Evolutionary conservation across 2,888 invertebrate genomes (phyloP).

Genomic region (Caenorhabditis sinica): DNA sequence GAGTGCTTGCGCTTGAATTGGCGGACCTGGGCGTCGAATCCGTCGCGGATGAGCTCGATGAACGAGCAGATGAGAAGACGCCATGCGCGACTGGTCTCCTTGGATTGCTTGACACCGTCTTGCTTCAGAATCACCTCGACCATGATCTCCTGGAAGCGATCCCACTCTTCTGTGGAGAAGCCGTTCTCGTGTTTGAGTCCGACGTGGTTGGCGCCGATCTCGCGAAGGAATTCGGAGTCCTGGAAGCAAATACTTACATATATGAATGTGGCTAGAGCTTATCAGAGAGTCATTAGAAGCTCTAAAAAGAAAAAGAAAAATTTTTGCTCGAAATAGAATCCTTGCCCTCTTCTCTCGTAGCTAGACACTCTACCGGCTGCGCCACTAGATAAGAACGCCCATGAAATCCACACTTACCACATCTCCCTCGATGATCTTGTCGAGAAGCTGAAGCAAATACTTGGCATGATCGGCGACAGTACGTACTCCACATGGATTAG

Average conservation of each 20-base stretch:
- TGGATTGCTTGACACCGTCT: slow-evolving; percentile 81
- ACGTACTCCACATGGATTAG: slow-evolving; percentile 64
- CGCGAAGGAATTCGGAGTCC: slow-evolving; percentile 68
- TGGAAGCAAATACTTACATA: slow-evolving; percentile 28
- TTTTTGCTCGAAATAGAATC: not conserved
- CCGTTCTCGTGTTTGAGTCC: slow-evolving; percentile 66
- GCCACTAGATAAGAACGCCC: not conserved
- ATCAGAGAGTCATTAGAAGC: not conserved
- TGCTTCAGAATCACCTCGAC: slow-evolving; percentile 80
- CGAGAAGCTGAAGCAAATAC: slow-evolving; percentile 75
- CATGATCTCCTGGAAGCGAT: slow-evolving; percentile 73
- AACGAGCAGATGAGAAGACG: slow-evolving; percentile 79
- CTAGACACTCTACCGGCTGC: not conserved
- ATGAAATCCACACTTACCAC: slow-evolving; percentile 44
- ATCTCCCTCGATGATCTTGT: slow-evolving; percentile 79
- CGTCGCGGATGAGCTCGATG: slow-evolving; percentile 79
- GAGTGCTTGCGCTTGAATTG: slow-evolving; percentile 74
- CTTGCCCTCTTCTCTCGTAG: not conserved
- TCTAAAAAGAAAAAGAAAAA: not conserved
- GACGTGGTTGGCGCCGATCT: slow-evolving; percentile 73
- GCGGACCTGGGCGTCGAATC: slow-evolving; percentile 74
- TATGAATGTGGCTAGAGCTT: not conserved
- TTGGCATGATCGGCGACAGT: slow-evolving; percentile 77
- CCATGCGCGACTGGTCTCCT: slow-evolving; percentile 81
- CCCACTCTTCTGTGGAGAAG: slow-evolving; percentile 67